These are phyloP conservation scores for Pissodes strobi DNA, from an alignment of 1,140 invertebrate genomes.

Conservation along the genomic window DNA sequence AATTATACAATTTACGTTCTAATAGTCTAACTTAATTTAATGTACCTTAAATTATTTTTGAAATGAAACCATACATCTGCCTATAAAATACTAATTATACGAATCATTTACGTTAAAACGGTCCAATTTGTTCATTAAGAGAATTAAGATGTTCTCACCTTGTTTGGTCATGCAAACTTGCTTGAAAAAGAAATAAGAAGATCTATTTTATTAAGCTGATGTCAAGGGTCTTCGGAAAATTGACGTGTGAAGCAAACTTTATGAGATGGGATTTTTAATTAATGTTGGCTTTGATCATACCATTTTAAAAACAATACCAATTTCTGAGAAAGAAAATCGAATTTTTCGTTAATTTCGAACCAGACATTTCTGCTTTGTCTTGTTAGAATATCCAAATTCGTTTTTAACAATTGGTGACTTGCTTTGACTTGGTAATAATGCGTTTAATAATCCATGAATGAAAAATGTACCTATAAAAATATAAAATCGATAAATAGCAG, in stretches of 20 bases:
- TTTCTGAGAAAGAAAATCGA: no score
- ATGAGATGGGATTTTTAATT: no score
- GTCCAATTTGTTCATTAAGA: slow-evolving; percentile 13
- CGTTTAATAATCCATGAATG: no score
- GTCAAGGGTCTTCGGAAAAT: slow-evolving; percentile 5
- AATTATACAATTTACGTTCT: slow-evolving; percentile 29
- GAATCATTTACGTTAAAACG: slow-evolving; percentile 16
- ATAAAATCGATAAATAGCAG: no score
- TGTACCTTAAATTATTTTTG: neutral
- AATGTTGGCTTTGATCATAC: no score
- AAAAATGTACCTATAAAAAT: no score
- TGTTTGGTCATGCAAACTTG: slow-evolving; percentile 14
- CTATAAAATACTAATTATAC: slow-evolving; percentile 31
- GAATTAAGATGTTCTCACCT: slow-evolving; percentile 18
- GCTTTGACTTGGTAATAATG: no score
- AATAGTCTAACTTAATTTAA: slow-evolving; percentile 16
- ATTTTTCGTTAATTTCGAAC: no score
- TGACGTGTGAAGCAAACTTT: slow-evolving; percentile 9
- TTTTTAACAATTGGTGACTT: no score
- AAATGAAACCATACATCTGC: slow-evolving; percentile 15
- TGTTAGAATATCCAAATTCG: no score
- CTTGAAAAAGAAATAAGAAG: slow-evolving; percentile 4
- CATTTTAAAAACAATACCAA: no score
- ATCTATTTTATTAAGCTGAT: neutral
- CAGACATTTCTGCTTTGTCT: no score